phyloP scores from a whole-genome alignment of 2,113 vertebrate species.

The Burhinus bistriatus region DNA sequence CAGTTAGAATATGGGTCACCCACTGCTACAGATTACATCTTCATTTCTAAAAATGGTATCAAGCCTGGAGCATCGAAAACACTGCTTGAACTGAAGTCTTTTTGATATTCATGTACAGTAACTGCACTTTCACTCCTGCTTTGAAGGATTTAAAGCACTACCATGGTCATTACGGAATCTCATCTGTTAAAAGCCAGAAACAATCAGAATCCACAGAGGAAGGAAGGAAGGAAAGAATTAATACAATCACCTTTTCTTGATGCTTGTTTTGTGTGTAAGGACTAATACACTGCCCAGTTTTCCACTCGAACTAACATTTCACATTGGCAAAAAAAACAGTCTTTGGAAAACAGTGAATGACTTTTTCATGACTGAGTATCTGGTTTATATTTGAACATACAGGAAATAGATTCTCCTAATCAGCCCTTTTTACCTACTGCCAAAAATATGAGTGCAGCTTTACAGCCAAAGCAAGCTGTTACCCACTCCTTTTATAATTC shows the following conservation, averaged over 20 bases:
- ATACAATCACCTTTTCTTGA: neutral
- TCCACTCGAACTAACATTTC: neutral
- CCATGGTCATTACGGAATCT: neutral
- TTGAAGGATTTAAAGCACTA: neutral
- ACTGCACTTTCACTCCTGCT: neutral
- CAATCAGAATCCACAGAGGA: neutral
- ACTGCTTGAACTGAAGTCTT: neutral
- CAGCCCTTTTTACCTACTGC: neutral
- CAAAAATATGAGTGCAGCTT: constrained; percentile 15
- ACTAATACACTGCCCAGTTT: neutral
- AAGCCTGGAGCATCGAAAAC: neutral
- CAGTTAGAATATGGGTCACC: neutral
- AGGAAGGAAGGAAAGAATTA: neutral
- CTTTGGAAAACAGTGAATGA: neutral
- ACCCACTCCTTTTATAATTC: neutral
- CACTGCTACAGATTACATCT: neutral
- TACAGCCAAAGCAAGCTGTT: constrained; percentile 36
- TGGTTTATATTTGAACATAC: constrained; percentile 30
- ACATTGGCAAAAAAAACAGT: neutral
- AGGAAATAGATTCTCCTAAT: constrained; percentile 35
- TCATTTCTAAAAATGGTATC: neutral
- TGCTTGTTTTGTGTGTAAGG: neutral
- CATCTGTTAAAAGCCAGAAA: constrained; percentile 6
- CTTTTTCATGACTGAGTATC: neutral
- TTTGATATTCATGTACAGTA: neutral